Conservation (phyloP, 2,797 vertebrate species). For the Intellagama lesueurii region DNA sequence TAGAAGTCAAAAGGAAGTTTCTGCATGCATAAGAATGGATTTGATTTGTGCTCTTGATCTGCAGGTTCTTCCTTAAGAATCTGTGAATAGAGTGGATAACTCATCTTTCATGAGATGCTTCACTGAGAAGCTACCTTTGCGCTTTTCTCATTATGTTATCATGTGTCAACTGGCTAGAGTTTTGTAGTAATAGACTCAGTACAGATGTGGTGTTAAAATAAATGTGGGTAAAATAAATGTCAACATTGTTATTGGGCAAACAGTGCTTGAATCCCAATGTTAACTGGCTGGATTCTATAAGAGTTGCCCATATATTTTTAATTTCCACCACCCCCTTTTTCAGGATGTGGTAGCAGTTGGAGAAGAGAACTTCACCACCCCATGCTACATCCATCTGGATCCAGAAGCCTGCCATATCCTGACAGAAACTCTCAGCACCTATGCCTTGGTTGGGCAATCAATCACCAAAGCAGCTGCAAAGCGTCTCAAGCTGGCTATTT, state of each 20-base stretch:
- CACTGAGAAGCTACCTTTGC: not conserved
- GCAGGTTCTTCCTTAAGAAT: not conserved
- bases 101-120: not conserved
- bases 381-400: conserved; percentile 96
- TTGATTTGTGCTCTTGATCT: not conserved
- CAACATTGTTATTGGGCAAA: not conserved
- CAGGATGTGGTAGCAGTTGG: conserved; percentile 96
- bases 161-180: not conserved
- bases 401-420: conserved; percentile 95
- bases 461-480: conserved; percentile 91
- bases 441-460: conserved; percentile 91
- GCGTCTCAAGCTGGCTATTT: conserved; percentile 94
- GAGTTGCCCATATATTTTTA: conserved; percentile 32
- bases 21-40: too few relatives aligned
- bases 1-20: not conserved
- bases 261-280: not conserved
- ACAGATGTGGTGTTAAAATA: not conserved
- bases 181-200: not conserved
- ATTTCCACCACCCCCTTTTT: conserved; percentile 11
- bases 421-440: conserved; percentile 94
- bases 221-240: not conserved
- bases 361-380: conserved; percentile 96
- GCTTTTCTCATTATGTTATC: not conserved
- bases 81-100: not conserved
- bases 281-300: not conserved